These are phyloP conservation scores for Poecilia latipinna DNA, from an alignment of 2,113 vertebrate genomes.

Conservation along the genomic window DNA sequence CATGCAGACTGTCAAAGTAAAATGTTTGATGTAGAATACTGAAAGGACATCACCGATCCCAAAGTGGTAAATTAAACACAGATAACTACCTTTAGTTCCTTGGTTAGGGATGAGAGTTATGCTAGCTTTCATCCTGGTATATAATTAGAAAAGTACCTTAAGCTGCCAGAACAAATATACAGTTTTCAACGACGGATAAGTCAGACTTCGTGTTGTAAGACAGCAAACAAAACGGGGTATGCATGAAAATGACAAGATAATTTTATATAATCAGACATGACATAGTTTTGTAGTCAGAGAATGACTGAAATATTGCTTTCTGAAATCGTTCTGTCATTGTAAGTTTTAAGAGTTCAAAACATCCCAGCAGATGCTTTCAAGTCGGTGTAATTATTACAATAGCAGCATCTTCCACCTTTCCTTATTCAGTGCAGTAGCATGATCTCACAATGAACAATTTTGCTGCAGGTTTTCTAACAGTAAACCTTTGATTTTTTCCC, in stretches of 20 bases:
- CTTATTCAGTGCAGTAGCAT: no score
- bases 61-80: background rate
- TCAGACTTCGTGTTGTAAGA: no score
- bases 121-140: background rate
- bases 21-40: background rate
- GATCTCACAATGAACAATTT: no score
- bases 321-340: background rate
- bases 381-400: background rate
- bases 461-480: no score
- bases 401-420: background rate
- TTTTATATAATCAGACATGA: background rate
- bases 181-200: no score
- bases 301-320: background rate
- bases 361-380: background rate
- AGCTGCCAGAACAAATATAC: no score
- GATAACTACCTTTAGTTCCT: background rate
- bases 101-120: background rate
- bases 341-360: background rate
- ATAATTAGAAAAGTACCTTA: background rate
- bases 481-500: background rate
- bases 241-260: no score
- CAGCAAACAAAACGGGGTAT: no score
- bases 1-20: background rate
- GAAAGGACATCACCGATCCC: background rate
- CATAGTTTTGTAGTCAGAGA: background rate